These are phyloP conservation scores for Ormyrus rosae DNA, from an alignment of 2,888 invertebrate genomes.

Conservation along the genomic window DNA sequence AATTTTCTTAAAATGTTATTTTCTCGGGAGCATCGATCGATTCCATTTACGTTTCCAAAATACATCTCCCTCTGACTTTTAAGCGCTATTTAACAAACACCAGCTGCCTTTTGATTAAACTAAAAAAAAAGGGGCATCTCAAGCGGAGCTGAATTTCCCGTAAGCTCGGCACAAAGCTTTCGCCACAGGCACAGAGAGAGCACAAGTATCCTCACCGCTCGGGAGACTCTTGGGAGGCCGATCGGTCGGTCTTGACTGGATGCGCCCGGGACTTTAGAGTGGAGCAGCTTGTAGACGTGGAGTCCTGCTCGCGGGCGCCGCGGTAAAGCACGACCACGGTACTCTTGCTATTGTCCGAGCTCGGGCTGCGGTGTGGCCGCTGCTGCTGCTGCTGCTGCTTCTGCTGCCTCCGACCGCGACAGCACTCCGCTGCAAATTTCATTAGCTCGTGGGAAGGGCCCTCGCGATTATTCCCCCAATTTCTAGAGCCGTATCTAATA, in stretches of 20 bases:
- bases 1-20: too few species aligned
- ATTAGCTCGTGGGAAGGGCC: slow-evolving; percentile 12
- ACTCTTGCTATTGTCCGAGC: slow-evolving; percentile 67
- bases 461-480: background rate
- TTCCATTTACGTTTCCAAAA: too few species aligned
- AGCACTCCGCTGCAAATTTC: slow-evolving; percentile 7
- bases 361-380: background rate
- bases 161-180: too few species aligned
- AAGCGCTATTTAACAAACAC: too few species aligned
- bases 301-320: slow-evolving; percentile 18
- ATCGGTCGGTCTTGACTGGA: background rate
- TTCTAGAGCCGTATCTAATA: too few species aligned
- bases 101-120: too few species aligned
- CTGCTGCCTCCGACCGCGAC: background rate
- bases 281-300: slow-evolving; percentile 2
- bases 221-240: slow-evolving; percentile 3
- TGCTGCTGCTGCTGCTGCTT: background rate
- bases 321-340: slow-evolving; percentile 68
- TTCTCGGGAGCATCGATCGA: too few species aligned
- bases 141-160: too few species aligned
- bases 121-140: too few species aligned
- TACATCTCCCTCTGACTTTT: too few species aligned
- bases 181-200: too few species aligned
- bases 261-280: slow-evolving; percentile 31
- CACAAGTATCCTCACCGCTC: slow-evolving; percentile 2